Evolutionary conservation across 1,140 invertebrate genomes (phyloP).

Genomic region (Macrosteles quadrilineatus): DNA sequence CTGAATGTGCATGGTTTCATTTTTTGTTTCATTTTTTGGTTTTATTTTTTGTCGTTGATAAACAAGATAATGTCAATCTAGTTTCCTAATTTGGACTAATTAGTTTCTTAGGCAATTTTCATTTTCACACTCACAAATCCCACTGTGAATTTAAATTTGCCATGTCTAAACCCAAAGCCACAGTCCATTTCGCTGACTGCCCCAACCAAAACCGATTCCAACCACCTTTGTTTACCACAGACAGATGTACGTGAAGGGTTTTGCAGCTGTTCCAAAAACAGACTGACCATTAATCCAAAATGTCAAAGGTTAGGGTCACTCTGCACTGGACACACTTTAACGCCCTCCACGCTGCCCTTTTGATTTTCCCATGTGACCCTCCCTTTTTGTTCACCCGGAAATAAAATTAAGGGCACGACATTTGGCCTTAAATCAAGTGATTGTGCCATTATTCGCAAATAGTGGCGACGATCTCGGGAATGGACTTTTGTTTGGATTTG

Average conservation of each 20-base stretch:
- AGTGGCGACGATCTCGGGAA: too few relatives aligned
- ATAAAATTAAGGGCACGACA: constrained; percentile 7
- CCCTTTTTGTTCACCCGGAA: constrained; percentile 2
- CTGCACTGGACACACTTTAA: constrained; percentile 1
- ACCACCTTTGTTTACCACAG: neutral
- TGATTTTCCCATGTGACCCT: constrained; percentile 14
- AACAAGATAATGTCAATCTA: too few relatives aligned
- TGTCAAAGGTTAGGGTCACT: constrained; percentile 14
- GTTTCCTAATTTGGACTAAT: too few relatives aligned
- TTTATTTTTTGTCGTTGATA: too few relatives aligned
- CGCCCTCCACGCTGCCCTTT: neutral
- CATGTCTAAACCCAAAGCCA: too few relatives aligned
- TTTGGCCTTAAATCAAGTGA: constrained; percentile 2
- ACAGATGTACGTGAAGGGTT: constrained; percentile 8
- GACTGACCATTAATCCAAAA: constrained; percentile 16
- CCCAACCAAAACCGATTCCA: neutral
- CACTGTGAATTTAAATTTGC: too few relatives aligned
- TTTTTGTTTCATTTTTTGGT: too few relatives aligned
- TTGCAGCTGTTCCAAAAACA: neutral
- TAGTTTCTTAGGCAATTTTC: too few relatives aligned
- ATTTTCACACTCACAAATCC: too few relatives aligned
- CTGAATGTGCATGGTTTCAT: too few relatives aligned
- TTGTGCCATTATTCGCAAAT: too few relatives aligned
- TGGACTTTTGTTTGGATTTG: too few relatives aligned
- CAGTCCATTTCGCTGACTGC: neutral